Evolutionary conservation across 2,797 vertebrate genomes (phyloP).

Genomic region (Sebastes variabilis): DNA sequence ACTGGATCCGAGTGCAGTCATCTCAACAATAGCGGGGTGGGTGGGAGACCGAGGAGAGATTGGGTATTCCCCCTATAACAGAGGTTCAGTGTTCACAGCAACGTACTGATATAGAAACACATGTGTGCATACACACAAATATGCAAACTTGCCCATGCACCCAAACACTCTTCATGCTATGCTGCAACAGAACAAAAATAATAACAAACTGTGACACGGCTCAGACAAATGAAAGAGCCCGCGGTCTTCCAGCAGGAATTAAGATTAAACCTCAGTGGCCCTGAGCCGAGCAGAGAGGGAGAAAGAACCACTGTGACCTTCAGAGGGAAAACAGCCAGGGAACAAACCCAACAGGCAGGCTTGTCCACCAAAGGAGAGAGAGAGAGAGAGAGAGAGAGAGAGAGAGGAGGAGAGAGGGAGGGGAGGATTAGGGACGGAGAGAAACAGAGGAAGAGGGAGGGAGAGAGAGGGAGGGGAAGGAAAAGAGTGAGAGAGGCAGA

Average conservation of each 20-base stretch:
- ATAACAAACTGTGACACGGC: constrained; percentile 39
- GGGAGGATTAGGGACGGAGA: constrained; percentile 31
- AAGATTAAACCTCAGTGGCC: constrained; percentile 54
- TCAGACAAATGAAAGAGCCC: constrained; percentile 50
- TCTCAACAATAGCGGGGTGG: constrained; percentile 55
- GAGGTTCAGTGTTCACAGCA: constrained; percentile 20
- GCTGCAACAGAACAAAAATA: constrained; percentile 16
- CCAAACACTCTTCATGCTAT: constrained; percentile 21
- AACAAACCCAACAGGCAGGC: constrained; percentile 58
- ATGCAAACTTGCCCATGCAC: constrained; percentile 1
- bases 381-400: constrained; percentile 16
- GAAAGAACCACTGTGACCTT: constrained; percentile 67
- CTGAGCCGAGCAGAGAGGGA: constrained; percentile 32
- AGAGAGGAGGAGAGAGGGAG: constrained; percentile 1
- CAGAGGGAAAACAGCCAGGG: constrained; percentile 59
- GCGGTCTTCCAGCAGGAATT: constrained; percentile 42
- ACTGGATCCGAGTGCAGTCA: constrained; percentile 35
- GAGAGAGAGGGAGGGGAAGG: constrained; percentile 46
- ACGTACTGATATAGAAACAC: constrained; percentile 2
- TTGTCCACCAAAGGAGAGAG: constrained; percentile 48
- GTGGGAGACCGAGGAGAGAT: constrained; percentile 46
- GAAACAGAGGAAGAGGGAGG: constrained; percentile 28
- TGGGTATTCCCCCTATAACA: constrained; percentile 30
- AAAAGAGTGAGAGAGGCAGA: constrained; percentile 59
- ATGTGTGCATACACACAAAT: too few species aligned